phyloP scores from a whole-genome alignment of 1,140 invertebrate genomes.

The Danaus melanippus region DNA sequence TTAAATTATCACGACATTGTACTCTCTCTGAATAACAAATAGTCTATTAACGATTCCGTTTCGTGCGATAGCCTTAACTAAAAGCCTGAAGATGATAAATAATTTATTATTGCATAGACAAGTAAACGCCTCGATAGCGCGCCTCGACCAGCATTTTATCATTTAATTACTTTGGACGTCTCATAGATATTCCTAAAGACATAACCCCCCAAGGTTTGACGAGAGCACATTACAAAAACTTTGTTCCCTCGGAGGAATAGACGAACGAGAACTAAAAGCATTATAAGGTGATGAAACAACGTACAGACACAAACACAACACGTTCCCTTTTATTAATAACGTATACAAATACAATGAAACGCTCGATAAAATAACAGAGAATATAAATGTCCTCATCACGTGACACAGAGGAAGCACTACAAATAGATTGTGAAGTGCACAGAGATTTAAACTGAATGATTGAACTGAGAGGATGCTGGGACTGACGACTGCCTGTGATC shows the following conservation, averaged over 20 bases:
- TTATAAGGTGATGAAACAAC: too few species aligned
- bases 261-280: too few species aligned
- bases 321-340: too few species aligned
- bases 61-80: constrained; percentile 8
- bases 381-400: not conserved
- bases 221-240: too few species aligned
- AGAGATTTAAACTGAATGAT: constrained; percentile 43
- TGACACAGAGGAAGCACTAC: constrained; percentile 9
- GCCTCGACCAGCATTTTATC: too few species aligned
- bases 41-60: constrained; percentile 19
- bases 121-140: not conserved
- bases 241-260: too few species aligned
- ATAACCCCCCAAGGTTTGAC: too few species aligned
- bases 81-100: not conserved
- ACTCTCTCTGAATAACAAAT: constrained; percentile 18
- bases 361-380: too few species aligned
- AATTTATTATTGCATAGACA: constrained; percentile 1
- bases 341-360: not conserved
- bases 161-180: too few species aligned
- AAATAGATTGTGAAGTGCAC: constrained; percentile 18
- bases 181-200: too few species aligned
- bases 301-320: too few species aligned
- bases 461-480: constrained; percentile 20
- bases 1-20: not conserved
- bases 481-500: constrained; percentile 4